phyloP scores from a whole-genome alignment of 64 coral and sea anemone species.

The Montipora capricornis region DNA sequence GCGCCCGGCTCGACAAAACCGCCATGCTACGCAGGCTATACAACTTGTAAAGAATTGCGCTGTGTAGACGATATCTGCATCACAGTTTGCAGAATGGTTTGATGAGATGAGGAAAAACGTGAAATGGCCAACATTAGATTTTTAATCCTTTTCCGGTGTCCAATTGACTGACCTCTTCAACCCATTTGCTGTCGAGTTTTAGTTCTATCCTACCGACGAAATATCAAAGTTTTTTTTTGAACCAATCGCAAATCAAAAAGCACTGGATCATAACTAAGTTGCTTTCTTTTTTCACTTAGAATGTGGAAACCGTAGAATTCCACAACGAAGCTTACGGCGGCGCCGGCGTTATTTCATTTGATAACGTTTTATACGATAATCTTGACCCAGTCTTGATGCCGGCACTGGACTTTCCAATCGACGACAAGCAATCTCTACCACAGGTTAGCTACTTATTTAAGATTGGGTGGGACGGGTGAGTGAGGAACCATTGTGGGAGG shows the following conservation, averaged over 20 bases:
- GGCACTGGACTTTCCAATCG: slow-evolving; percentile 27
- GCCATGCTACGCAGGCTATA: no score
- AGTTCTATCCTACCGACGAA: no score
- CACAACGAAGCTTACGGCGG: slow-evolving; percentile 23
- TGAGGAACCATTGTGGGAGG: background rate
- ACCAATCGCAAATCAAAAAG: background rate
- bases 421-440: slow-evolving; percentile 18
- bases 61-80: no score
- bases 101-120: no score
- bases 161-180: no score
- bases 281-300: background rate
- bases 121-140: no score
- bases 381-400: slow-evolving; percentile 8
- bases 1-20: no score
- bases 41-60: no score
- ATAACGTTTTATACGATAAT: slow-evolving; percentile 31
- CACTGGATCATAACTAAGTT: background rate
- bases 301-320: slow-evolving; percentile 5
- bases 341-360: slow-evolving; percentile 17
- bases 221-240: no score
- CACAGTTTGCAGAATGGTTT: no score
- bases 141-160: no score
- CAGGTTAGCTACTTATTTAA: background rate
- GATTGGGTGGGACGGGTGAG: background rate
- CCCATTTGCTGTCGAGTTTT: no score